phyloP scores from a whole-genome alignment of 2,888 invertebrate species.

The Stomorhina lunata region DNA sequence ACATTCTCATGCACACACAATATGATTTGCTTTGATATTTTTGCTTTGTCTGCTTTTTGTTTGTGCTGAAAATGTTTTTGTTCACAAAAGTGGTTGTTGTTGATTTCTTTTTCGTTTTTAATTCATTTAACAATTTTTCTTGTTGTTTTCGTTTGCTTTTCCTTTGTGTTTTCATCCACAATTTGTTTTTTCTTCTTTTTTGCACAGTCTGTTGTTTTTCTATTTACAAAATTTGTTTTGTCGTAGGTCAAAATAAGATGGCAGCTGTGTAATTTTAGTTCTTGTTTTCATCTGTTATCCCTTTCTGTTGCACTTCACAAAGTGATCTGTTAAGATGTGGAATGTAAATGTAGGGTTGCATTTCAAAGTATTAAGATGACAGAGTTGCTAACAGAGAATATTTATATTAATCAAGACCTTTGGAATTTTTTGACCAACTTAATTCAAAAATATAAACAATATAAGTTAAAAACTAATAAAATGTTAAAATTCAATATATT shows the following conservation, averaged over 20 bases:
- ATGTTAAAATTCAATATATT: too few relatives aligned
- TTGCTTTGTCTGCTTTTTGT: conserved; percentile 55
- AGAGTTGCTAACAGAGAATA: conserved; percentile 13
- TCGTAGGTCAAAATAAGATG: conserved; percentile 58
- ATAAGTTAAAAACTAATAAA: too few relatives aligned
- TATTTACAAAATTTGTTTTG: conserved; percentile 20
- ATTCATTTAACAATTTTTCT: too few relatives aligned
- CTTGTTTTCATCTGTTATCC: background rate
- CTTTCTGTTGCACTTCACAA: background rate
- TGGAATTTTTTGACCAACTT: too few relatives aligned
- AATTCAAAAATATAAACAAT: too few relatives aligned
- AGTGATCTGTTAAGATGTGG: conserved; percentile 39
- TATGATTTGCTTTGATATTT: conserved; percentile 20
- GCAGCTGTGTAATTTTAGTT: background rate
- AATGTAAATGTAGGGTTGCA: background rate
- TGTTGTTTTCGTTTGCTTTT: conserved; percentile 9
- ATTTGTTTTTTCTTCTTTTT: conserved; percentile 8
- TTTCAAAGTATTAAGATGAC: background rate
- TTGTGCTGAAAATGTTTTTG: too few relatives aligned
- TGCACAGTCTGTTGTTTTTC: conserved; percentile 11
- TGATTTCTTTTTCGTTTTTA: background rate
- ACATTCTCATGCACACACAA: background rate
- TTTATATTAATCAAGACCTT: too few relatives aligned
- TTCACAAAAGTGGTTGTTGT: conserved; percentile 44
- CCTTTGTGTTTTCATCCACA: background rate